Evolutionary conservation across 2,888 invertebrate species (phyloP).

Genomic region (Phorcus lineatus): DNA sequence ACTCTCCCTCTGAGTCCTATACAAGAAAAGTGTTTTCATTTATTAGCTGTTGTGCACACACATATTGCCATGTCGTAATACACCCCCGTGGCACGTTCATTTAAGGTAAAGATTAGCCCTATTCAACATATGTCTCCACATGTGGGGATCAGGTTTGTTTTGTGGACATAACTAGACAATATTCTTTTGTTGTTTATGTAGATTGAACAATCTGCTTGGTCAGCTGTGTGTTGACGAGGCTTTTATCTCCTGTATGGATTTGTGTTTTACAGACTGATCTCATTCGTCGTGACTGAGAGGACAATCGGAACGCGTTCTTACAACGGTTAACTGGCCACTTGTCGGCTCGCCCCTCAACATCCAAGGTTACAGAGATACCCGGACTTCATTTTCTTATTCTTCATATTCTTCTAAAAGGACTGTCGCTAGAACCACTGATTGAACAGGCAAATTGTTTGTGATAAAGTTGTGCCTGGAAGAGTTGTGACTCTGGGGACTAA

Average conservation of each 20-base stretch:
- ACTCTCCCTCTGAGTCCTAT: neutral
- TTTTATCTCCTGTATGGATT: neutral
- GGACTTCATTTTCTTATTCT: too few species aligned
- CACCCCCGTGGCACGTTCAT: neutral
- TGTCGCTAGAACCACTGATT: too few species aligned
- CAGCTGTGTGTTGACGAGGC: neutral
- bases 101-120: neutral
- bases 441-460: too few species aligned
- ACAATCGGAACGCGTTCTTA: neutral
- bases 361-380: too few species aligned
- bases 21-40: neutral
- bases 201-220: neutral
- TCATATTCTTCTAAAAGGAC: too few species aligned
- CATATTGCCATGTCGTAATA: neutral
- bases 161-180: conserved; percentile 8
- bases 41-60: neutral
- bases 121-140: neutral
- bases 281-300: neutral
- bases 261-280: neutral
- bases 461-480: neutral
- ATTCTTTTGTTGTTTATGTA: conserved; percentile 9
- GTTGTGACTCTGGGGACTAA: neutral
- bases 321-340: neutral
- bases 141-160: neutral
- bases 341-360: neutral